Percentiles rank a stretch among this genome's conserved stretches.
Evolutionary conservation across 2,888 invertebrate genomes (phyloP).

Genomic region (Agrotis exclamationis): DNA sequence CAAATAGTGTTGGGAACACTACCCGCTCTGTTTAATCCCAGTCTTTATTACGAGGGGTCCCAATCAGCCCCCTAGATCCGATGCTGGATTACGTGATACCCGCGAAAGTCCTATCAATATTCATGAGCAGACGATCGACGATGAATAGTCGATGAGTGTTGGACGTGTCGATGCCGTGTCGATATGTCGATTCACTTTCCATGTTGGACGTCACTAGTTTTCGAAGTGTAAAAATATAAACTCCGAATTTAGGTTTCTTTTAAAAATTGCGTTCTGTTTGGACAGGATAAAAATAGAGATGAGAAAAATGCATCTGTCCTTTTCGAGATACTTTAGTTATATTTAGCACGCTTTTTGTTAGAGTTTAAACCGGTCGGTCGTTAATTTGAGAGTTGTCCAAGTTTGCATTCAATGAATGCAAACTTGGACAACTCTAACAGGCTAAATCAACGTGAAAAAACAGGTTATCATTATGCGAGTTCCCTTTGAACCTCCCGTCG

Average conservation of each 20-base stretch:
- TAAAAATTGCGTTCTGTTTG: not conserved
- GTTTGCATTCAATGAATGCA: too few species aligned
- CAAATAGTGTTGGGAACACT: constrained; percentile 48
- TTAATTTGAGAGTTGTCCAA: too few species aligned
- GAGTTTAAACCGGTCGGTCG: not conserved
- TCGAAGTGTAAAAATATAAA: constrained; percentile 19
- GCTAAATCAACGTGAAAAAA: constrained; percentile 64
- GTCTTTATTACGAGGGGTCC: constrained; percentile 71
- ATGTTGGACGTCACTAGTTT: constrained; percentile 54
- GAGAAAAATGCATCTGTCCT: not conserved
- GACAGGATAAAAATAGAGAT: not conserved
- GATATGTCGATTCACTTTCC: constrained; percentile 65
- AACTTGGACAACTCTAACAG: constrained; percentile 4
- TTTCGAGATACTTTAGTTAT: not conserved
- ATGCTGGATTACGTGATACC: constrained; percentile 81
- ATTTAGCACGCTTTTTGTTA: constrained; percentile 5
- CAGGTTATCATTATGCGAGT: constrained; percentile 71
- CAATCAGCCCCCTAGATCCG: constrained; percentile 78
- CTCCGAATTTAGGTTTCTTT: constrained; percentile 20
- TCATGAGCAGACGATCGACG: constrained; percentile 80
- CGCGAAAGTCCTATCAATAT: constrained; percentile 86
- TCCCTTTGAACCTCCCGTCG: constrained; percentile 73
- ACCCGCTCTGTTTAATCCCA: constrained; percentile 60
- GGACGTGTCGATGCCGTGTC: constrained; percentile 56
- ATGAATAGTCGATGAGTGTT: constrained; percentile 84